Evolutionary conservation across 1,140 invertebrate genomes (phyloP), one percentile per base, ranked within the genome.

Genomic region (Sarcophaga bullata): DNA sequence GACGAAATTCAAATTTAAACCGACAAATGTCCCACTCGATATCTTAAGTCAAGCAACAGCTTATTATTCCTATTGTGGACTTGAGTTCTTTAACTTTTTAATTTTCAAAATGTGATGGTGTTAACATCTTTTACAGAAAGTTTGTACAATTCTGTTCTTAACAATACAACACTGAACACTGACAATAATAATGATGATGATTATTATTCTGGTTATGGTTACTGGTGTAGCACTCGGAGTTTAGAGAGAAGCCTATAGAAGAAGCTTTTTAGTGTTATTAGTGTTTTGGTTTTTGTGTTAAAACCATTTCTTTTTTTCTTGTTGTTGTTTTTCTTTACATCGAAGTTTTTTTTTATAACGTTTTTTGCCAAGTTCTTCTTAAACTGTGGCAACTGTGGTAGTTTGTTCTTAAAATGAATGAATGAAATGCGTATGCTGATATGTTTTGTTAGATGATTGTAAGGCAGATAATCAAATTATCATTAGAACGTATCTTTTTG

Each of bases 401-500:
- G 50, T 52, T 10, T 76, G 73, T 76, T 49, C n/a, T 49, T 15
- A 13, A 17, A 49, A 47, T 10, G 73, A 49, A 75, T 48, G 73
- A 46, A 49, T 19, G 17, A 37, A 78, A 50, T 78, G 75, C 48
- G 48, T 78, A 78, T 50, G 75, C 52, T 52, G 75, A 78, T 52
- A 50, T 78, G 48, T 78, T 37, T 37, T 37, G 25, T 37, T 37
- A 37, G 25, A 37, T 78, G 75, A 48, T 78, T 7, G 1, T 37
- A 52, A 52, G 75, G 48, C 75, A 78, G 75, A 78, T 78, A 78
- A 78, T 78, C 75, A 78, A 78, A 78, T 78, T 78, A 78, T 78
- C 75, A 78, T 78, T 25, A 78, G 50, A 73, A 37, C 37, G 7
- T 47, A 73, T 73, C 25, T 73, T 73, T 47, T 73, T 73, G 73